phyloP scores from a whole-genome alignment of 2,113 vertebrate species.

The Aramus guarauna region DNA sequence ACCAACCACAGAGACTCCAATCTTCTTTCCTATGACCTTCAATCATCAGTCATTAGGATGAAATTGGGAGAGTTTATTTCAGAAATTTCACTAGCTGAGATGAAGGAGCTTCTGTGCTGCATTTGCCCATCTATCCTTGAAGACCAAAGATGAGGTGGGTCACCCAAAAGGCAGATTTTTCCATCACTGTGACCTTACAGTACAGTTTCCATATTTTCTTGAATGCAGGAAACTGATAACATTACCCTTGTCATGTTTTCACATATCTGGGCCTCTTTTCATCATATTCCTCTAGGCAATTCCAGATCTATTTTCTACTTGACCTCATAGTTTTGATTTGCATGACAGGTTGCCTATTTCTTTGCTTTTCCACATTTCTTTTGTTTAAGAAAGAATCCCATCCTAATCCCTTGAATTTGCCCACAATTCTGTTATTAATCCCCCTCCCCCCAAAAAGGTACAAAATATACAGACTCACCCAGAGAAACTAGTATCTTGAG shows the following conservation, averaged over 20 bases:
- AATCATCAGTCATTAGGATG: neutral
- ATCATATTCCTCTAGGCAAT: neutral
- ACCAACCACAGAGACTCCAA: neutral
- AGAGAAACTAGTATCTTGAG: neutral
- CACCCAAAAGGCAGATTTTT: neutral
- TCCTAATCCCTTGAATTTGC: neutral
- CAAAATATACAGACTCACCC: neutral
- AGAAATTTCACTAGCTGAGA: neutral
- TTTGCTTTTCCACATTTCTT: neutral
- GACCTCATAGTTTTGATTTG: neutral
- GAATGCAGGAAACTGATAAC: neutral
- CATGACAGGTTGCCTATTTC: neutral
- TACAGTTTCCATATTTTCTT: neutral
- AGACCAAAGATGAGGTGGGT: neutral
- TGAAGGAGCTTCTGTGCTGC: neutral
- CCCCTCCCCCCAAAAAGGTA: neutral
- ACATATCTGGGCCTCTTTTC: neutral
- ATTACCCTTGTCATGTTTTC: neutral
- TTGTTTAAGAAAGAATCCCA: neutral
- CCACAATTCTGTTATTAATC: neutral
- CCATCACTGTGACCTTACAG: neutral
- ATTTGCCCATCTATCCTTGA: neutral
- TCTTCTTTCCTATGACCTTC: conserved; percentile 10
- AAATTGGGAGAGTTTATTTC: neutral
- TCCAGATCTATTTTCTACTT: neutral